phyloP scores from a whole-genome alignment of 2,113 vertebrate species.

The Ciconia maguari region DNA sequence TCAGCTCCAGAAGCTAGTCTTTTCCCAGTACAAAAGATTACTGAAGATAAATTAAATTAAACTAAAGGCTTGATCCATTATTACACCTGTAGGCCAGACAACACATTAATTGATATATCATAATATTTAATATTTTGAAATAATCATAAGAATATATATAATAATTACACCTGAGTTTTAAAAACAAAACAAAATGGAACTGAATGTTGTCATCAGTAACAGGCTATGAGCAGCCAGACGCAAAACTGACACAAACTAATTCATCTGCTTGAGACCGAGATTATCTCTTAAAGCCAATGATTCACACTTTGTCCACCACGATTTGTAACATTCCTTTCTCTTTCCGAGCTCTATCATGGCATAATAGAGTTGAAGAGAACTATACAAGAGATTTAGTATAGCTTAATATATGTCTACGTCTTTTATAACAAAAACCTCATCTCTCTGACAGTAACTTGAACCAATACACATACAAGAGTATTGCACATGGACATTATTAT shows the following conservation, averaged over 20 bases:
- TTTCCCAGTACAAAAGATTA: conserved; percentile 72
- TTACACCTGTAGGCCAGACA: conserved; percentile 73
- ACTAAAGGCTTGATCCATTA: conserved; percentile 71
- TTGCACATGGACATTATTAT: conserved; percentile 91
- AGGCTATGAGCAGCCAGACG: conserved; percentile 66
- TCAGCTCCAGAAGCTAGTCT: conserved; percentile 71
- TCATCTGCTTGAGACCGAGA: conserved; percentile 29
- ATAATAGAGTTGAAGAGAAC: conserved; percentile 76
- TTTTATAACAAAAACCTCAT: conserved; percentile 75
- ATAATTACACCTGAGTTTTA: conserved; percentile 85
- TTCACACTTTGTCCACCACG: conserved; percentile 43
- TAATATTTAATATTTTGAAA: conserved; percentile 77
- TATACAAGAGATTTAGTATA: conserved; percentile 76
- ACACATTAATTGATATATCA: conserved; percentile 69
- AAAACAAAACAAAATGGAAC: conserved; percentile 75
- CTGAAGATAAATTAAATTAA: conserved; percentile 80
- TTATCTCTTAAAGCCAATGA: conserved; percentile 55
- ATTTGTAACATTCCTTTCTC: conserved; percentile 55
- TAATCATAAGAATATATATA: conserved; percentile 77
- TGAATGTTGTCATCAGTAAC: conserved; percentile 67
- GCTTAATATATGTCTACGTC: conserved; percentile 78
- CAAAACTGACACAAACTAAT: conserved; percentile 63
- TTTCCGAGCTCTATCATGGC: conserved; percentile 61
- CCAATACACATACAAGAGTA: conserved; percentile 84
- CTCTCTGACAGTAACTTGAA: conserved; percentile 76